Conservation (phyloP, 2,797 vertebrate species). For the Lagodon rhomboides region DNA sequence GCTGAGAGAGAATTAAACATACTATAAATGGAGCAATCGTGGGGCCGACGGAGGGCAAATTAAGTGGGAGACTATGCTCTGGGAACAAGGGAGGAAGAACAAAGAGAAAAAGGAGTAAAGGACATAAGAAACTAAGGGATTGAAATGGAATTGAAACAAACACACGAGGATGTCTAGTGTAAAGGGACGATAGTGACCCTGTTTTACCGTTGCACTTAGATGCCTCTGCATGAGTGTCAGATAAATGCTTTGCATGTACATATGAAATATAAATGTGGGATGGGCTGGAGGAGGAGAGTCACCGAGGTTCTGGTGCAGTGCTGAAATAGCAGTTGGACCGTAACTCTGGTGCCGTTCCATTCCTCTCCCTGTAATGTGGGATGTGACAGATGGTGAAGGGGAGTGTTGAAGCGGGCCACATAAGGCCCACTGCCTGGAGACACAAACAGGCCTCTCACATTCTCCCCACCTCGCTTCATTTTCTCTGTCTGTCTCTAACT, state of each 20-base stretch:
- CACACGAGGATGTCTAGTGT: constrained; percentile 2
- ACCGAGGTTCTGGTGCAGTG: constrained; percentile 29
- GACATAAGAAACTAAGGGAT: background rate
- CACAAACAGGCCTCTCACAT: constrained; percentile 48
- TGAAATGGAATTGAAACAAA: constrained; percentile 23
- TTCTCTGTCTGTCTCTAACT: constrained; percentile 27
- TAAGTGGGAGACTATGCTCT: constrained; percentile 60
- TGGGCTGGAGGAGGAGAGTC: constrained; percentile 32
- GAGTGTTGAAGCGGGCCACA: constrained; percentile 74
- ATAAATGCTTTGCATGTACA: constrained; percentile 51
- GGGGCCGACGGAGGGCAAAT: constrained; percentile 46
- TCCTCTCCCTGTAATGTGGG: constrained; percentile 56
- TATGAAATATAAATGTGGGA: constrained; percentile 57
- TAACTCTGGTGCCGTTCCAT: constrained; percentile 53
- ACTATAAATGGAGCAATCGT: constrained; percentile 55
- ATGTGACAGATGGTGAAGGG: constrained; percentile 81
- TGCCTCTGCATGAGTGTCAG: constrained; percentile 28
- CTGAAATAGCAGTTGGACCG: constrained; percentile 56
- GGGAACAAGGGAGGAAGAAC: constrained; percentile 41
- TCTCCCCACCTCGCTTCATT: constrained; percentile 50
- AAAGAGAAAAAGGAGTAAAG: background rate
- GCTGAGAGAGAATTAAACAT: constrained; percentile 63
- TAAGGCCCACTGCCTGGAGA: constrained; percentile 72
- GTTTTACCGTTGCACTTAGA: constrained; percentile 44
- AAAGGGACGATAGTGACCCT: constrained; percentile 29